phyloP scores from a whole-genome alignment of 1,140 invertebrate genomes.

The Chionoecetes opilio region DNA sequence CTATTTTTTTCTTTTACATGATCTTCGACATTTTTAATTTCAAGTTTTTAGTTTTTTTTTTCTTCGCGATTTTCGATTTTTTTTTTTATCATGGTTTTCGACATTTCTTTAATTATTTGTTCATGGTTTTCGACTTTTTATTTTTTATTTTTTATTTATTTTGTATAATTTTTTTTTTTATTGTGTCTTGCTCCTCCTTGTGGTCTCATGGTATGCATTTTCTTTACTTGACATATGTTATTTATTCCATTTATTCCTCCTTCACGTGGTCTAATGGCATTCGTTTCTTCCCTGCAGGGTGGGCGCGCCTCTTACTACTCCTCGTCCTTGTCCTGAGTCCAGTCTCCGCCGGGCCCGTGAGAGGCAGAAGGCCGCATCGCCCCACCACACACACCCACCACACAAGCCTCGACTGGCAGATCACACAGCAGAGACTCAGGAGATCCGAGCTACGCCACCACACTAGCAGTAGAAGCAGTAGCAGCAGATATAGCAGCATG shows the following conservation, averaged over 20 bases:
- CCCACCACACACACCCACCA: background rate
- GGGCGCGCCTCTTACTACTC: conserved; percentile 42
- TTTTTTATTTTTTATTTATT: too few species aligned
- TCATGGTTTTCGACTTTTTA: too few species aligned
- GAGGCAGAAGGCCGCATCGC: conserved; percentile 36
- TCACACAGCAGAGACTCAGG: conserved; percentile 44
- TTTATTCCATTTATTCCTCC: background rate
- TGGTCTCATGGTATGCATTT: too few species aligned
- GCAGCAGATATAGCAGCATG: conserved; percentile 34
- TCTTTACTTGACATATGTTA: too few species aligned
- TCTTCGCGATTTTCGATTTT: too few species aligned
- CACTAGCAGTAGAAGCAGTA: background rate
- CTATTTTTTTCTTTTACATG: too few species aligned
- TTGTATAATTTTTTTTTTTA: too few species aligned
- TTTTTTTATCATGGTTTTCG: too few species aligned
- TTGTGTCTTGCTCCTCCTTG: background rate
- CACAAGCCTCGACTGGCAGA: conserved; percentile 49
- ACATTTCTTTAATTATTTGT: too few species aligned
- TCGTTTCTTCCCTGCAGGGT: conserved; percentile 37
- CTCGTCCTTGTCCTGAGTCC: conserved; percentile 56
- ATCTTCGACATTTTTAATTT: too few species aligned
- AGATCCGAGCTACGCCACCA: background rate
- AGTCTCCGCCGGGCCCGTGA: conserved; percentile 57
- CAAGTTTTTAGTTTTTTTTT: too few species aligned
- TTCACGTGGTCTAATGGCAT: background rate